Percentiles rank a stretch among this genome's conserved stretches.
Evolutionary conservation across 1,140 invertebrate genomes (phyloP).

Genomic region (Drosophila jambulina): DNA sequence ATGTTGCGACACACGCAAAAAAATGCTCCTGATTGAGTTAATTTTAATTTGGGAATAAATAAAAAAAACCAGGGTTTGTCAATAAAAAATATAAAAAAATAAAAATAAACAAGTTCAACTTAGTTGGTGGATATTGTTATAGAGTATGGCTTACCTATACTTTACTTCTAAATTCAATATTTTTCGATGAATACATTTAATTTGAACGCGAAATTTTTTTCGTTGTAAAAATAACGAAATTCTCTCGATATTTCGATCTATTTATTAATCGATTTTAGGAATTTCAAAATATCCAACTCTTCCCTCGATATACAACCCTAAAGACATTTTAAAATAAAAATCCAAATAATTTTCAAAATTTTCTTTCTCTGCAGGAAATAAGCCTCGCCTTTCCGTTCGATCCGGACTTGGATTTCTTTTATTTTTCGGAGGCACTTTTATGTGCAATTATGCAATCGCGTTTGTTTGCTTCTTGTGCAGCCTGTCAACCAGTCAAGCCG

Average conservation of each 20-base stretch:
- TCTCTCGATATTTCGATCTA: too few species aligned
- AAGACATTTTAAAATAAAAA: not conserved
- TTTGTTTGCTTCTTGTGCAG: conserved; percentile 50
- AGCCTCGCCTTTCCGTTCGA: conserved; percentile 9
- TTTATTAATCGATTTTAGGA: too few species aligned
- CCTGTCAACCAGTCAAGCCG: conserved; percentile 26
- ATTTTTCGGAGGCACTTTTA: conserved; percentile 23
- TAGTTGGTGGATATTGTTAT: too few species aligned
- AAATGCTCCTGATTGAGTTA: not conserved
- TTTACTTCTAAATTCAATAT: too few species aligned
- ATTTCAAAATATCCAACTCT: too few species aligned
- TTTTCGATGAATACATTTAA: too few species aligned
- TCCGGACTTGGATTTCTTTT: conserved; percentile 17
- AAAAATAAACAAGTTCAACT: not conserved
- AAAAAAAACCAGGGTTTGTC: not conserved
- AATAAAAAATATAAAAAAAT: not conserved
- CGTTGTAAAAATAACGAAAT: too few species aligned
- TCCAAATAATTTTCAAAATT: not conserved
- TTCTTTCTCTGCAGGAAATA: conserved; percentile 16
- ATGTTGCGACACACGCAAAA: conserved; percentile 18
- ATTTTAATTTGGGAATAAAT: not conserved
- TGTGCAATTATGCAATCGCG: conserved; percentile 43
- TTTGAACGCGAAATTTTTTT: too few species aligned
- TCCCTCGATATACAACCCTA: too few species aligned
- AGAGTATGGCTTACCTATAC: too few species aligned